Percentiles rank a stretch among this genome's conserved stretches.
phyloP scores from a whole-genome alignment of 2,888 invertebrate genomes.

The Eristalinus sepulchralis region DNA sequence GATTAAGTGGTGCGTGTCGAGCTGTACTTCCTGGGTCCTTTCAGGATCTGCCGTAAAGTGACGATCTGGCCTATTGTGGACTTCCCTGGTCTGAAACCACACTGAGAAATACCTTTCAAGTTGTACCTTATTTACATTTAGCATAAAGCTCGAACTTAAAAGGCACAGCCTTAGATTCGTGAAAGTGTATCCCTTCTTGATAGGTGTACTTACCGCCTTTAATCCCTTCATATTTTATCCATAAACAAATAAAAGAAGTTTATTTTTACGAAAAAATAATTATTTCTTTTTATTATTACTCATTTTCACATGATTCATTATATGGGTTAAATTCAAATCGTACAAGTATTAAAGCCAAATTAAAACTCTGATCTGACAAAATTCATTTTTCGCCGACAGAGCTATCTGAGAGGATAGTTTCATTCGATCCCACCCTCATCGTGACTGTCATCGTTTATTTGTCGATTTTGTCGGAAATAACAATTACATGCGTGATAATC shows the following conservation, averaged over 20 bases:
- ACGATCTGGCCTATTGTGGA: too few relatives aligned
- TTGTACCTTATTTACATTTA: too few relatives aligned
- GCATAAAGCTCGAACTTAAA: too few relatives aligned
- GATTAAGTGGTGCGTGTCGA: too few relatives aligned
- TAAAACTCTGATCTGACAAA: conserved; percentile 16
- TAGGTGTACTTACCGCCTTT: too few relatives aligned
- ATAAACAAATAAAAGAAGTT: background rate
- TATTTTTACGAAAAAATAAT: conserved; percentile 63
- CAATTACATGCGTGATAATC: conserved; percentile 47
- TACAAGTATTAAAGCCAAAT: conserved; percentile 44
- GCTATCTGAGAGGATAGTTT: background rate
- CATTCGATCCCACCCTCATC: background rate
- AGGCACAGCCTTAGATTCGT: too few relatives aligned
- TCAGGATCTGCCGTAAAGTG: too few relatives aligned
- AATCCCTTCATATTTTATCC: too few relatives aligned
- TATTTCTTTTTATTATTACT: conserved; percentile 52
- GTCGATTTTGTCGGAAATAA: conserved; percentile 21
- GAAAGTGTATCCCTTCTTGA: too few relatives aligned
- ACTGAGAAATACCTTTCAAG: too few relatives aligned
- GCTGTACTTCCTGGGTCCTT: too few relatives aligned
- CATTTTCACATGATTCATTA: conserved; percentile 41
- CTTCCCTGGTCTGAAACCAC: too few relatives aligned
- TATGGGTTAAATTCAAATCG: conserved; percentile 25
- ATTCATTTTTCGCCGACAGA: background rate
- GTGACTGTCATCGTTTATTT: background rate